Percentiles rank a stretch among this genome's conserved stretches.
Evolutionary conservation across 2,888 invertebrate genomes (phyloP).

Genomic region (Xestia ashworthii): DNA sequence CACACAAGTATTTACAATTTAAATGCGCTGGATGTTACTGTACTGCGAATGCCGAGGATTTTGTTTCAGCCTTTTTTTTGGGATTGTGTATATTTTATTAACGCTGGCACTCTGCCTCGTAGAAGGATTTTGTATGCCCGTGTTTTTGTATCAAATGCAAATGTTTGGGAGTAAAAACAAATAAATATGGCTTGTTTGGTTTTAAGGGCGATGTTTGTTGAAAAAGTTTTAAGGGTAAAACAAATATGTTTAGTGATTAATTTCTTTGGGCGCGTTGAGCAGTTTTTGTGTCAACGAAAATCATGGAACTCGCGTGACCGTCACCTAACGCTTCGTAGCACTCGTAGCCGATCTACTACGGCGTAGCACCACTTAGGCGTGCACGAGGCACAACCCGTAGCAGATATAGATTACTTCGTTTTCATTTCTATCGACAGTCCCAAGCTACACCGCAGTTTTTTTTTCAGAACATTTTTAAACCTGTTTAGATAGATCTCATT

Average conservation of each 20-base stretch:
- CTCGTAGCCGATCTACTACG: too few relatives aligned
- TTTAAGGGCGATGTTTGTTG: constrained; percentile 2
- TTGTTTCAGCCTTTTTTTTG: constrained; percentile 28
- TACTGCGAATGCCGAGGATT: constrained; percentile 38
- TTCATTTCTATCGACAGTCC: too few relatives aligned
- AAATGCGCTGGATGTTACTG: constrained; percentile 64
- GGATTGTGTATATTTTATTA: constrained; percentile 51
- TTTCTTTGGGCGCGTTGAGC: neutral
- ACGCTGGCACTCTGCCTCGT: constrained; percentile 38
- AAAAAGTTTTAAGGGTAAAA: constrained; percentile 11
- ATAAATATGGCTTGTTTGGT: constrained; percentile 32
- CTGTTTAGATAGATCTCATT: neutral
- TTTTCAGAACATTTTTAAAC: neutral
- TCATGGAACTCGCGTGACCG: too few relatives aligned
- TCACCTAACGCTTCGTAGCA: too few relatives aligned
- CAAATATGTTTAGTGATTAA: constrained; percentile 12
- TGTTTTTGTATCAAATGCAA: constrained; percentile 33
- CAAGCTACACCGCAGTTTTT: neutral
- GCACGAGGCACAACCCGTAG: too few relatives aligned
- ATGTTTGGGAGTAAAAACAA: constrained; percentile 30
- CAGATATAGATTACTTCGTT: too few relatives aligned
- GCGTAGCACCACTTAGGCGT: too few relatives aligned
- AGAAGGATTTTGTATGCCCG: constrained; percentile 31
- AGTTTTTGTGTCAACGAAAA: too few relatives aligned
- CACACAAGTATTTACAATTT: constrained; percentile 70